phyloP scores from a whole-genome alignment of 2,113 vertebrate genomes.

The Blennius ocellaris region DNA sequence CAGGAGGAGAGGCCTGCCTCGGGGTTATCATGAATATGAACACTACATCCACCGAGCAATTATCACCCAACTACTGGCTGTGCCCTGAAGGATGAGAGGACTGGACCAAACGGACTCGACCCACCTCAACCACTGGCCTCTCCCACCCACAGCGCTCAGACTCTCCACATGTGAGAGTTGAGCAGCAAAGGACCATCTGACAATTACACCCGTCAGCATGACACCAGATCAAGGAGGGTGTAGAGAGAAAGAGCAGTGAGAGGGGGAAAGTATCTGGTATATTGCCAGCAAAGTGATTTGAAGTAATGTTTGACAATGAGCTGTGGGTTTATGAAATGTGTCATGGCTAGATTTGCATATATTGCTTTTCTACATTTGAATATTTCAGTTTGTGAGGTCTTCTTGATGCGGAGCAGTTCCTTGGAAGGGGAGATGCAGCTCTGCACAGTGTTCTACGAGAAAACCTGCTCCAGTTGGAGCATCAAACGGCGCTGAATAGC shows the following conservation, averaged over 20 bases:
- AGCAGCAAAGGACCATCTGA: conserved; percentile 63
- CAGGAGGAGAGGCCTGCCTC: conserved; percentile 54
- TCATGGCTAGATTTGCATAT: conserved; percentile 59
- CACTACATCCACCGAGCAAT: conserved; percentile 63
- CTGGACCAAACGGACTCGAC: conserved; percentile 39
- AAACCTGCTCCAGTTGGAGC: not conserved
- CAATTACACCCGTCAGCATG: conserved; percentile 72
- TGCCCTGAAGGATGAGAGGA: conserved; percentile 63
- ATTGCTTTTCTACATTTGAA: conserved; percentile 53
- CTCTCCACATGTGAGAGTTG: conserved; percentile 65
- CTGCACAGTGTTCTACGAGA: not conserved
- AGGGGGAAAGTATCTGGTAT: conserved; percentile 30
- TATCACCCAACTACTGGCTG: conserved; percentile 64
- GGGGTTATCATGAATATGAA: conserved; percentile 69
- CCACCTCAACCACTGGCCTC: conserved; percentile 49
- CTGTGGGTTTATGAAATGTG: conserved; percentile 60
- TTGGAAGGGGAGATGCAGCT: conserved; percentile 5
- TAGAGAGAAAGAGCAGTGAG: conserved; percentile 39
- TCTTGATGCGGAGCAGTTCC: conserved; percentile 19
- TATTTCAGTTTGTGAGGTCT: conserved; percentile 37
- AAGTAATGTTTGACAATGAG: conserved; percentile 70
- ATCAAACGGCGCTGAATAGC: not conserved
- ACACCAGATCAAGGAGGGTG: conserved; percentile 73
- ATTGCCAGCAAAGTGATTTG: conserved; percentile 58
- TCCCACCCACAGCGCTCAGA: conserved; percentile 60